These are phyloP conservation scores for Neolamprologus falcicula DNA, from an alignment of 2,113 vertebrate species.

Conservation along the genomic window DNA sequence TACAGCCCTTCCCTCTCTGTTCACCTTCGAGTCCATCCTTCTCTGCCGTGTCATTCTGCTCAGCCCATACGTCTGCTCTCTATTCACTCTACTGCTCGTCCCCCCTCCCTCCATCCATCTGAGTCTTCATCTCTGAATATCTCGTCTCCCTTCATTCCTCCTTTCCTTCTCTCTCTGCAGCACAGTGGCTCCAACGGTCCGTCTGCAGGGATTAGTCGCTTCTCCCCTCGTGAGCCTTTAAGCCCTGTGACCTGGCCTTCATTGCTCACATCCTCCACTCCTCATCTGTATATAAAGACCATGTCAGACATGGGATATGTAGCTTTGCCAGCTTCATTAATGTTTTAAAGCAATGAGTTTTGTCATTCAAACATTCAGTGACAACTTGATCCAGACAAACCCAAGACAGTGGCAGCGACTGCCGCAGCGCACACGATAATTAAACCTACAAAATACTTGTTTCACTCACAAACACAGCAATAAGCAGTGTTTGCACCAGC, in stretches of 20 bases:
- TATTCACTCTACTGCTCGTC: neutral
- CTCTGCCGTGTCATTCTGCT: neutral
- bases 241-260: conserved; percentile 13
- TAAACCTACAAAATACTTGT: neutral
- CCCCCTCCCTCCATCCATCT: neutral
- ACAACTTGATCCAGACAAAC: neutral
- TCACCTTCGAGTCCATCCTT: neutral
- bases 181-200: neutral
- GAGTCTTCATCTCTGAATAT: no score
- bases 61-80: neutral
- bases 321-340: neutral
- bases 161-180: neutral
- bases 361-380: neutral
- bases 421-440: neutral
- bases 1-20: neutral
- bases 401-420: fast-evolving
- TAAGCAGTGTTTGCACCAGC: neutral
- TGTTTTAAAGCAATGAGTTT: neutral
- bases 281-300: neutral
- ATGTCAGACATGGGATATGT: neutral
- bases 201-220: conserved; percentile 19
- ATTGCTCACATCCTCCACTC: neutral
- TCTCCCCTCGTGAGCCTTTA: conserved; percentile 24
- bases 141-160: neutral
- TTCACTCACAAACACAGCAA: neutral